phyloP scores from a whole-genome alignment of 2,113 vertebrate species.

The Cricetomys ansorgei region DNA sequence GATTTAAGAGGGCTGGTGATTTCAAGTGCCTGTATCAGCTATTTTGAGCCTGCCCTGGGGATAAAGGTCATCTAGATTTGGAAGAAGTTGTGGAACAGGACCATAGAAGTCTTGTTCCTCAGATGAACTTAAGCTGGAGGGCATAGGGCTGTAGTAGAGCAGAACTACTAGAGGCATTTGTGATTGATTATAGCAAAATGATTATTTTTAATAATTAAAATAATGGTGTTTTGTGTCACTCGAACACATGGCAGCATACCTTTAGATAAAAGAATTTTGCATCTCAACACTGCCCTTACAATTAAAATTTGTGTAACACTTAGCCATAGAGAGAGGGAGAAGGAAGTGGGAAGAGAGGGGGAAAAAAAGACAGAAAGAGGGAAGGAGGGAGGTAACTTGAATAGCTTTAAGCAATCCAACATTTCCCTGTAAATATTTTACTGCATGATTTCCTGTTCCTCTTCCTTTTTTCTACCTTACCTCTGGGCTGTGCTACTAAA shows the following conservation, averaged over 20 bases:
- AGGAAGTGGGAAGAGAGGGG: no score
- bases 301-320: neutral
- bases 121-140: conserved; percentile 68
- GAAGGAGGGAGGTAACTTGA: accelerated
- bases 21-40: conserved; percentile 94
- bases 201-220: conserved; percentile 78
- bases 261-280: neutral
- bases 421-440: conserved; percentile 37
- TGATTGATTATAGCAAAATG: conserved; percentile 81
- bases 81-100: conserved; percentile 70
- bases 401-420: neutral
- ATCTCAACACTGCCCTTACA: neutral
- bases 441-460: conserved; percentile 39
- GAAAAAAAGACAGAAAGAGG: neutral
- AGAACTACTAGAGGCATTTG: conserved; percentile 81
- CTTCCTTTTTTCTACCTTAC: neutral
- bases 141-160: conserved; percentile 58
- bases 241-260: neutral
- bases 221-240: neutral
- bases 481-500: conserved; percentile 35
- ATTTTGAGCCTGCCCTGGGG: conserved; percentile 90
- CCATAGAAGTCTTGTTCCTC: conserved; percentile 76
- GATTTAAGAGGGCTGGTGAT: conserved; percentile 95
- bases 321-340: neutral
- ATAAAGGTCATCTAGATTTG: conserved; percentile 81